phyloP scores from a whole-genome alignment of 2,888 invertebrate species.

The Napeogenes inachia region DNA sequence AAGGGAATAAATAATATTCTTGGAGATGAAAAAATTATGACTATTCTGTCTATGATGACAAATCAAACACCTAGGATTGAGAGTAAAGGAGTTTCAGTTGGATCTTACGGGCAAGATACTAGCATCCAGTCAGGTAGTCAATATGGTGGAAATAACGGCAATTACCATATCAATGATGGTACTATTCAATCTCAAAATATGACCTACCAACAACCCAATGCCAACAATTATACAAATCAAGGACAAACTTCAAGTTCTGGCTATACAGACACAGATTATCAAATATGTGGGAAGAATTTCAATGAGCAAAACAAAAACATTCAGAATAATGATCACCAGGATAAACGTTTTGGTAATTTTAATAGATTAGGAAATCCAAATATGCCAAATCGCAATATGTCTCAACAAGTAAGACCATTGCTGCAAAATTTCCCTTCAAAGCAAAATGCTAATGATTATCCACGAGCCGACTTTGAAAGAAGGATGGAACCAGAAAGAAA shows the following conservation, averaged over 20 bases:
- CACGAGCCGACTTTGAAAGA: constrained; percentile 31
- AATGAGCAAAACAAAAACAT: constrained; percentile 34
- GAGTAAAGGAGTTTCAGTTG: constrained; percentile 16
- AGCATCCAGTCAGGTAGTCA: constrained; percentile 34
- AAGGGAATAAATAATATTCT: constrained; percentile 80
- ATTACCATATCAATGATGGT: constrained; percentile 26
- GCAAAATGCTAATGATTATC: constrained; percentile 35
- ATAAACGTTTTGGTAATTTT: constrained; percentile 45
- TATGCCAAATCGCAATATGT: constrained; percentile 29
- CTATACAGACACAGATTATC: constrained; percentile 34
- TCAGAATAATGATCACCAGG: constrained; percentile 32
- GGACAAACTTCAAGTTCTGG: constrained; percentile 24
- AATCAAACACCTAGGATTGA: constrained; percentile 32
- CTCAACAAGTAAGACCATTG: constrained; percentile 32
- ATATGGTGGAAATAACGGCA: constrained; percentile 43
- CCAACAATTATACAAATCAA: constrained; percentile 17
- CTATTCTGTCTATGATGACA: constrained; percentile 73
- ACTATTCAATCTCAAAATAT: constrained; percentile 19
- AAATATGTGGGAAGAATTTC: constrained; percentile 35
- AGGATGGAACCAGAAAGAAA: constrained; percentile 23
- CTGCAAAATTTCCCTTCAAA: constrained; percentile 37
- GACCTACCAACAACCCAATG: constrained; percentile 15
- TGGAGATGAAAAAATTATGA: constrained; percentile 80
- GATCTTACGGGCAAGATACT: constrained; percentile 10
- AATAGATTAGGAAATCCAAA: constrained; percentile 36